Base-by-base conservation (phyloP, 2,113 vertebrate genomes). In the Progne subis region DNA sequence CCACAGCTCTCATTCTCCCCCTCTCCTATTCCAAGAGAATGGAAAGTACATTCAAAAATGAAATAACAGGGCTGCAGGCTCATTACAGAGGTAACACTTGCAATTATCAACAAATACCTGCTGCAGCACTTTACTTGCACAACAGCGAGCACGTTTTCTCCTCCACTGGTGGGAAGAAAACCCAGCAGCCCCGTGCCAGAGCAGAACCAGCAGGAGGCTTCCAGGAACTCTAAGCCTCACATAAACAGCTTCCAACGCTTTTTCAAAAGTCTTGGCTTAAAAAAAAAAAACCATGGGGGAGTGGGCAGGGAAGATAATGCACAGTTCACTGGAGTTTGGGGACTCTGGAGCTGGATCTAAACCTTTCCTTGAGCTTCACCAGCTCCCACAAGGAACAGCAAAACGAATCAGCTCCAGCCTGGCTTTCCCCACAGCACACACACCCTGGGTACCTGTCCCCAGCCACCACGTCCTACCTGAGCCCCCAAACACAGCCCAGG, bases 401-500 rank as follows among this genome's bases (percentile, higher is more conserved):
- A 6, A 75, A 14, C 9, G 2, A 11, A 8, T 6, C 14, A n/a
- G 8, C 49, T 60, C 31, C 6, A 41, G 37, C 7, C 21, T 23
- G 29, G 11, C 39, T 1, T 65, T 6, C 24, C 31, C 47, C 7
- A 7, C 16, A 31, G 46, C 63, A 41, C 6, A 17, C 8, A 15
- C 2, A 0, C 9, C 32, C 4, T 11, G 9, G 5, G 25, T 11
- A 20, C 5, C 4, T 8, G 5, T 31, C 18, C 67, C 49, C 71
- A 44, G 10, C 9, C 26, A 18, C 14, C 34, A 21, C 7, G 4
- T 7, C 29, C 32, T 4, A 53, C 28, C 46, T 49, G n/a, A 86
- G 46, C 15, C 49, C 23, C 50, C 44, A 52, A 6, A 47, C 0
- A 0, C 0, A 5, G 32, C 43, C 17, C 56, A 24, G 0, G 21